Base-by-base conservation (phyloP, 2,888 invertebrate species). In the Diplolepis rosae region DNA sequence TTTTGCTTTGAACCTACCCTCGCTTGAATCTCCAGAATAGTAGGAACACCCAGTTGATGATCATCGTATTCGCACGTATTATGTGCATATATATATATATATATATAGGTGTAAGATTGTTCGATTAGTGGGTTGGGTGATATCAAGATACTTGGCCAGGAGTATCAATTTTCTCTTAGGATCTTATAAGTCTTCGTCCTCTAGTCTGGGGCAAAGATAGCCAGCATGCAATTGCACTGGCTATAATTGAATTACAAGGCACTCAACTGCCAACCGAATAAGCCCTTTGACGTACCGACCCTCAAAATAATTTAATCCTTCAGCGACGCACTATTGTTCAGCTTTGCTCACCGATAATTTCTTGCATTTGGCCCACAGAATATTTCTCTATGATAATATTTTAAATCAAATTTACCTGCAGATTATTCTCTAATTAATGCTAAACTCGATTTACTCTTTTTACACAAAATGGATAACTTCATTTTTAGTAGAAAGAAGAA, bases 251-350 rank as follows among this genome's bases (percentile, higher is more conserved):
- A 61, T 61, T 35, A 42, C 39, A n/a, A 61, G 61, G 39, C 61
- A 61, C 61, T 61, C 39, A 15, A 61, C 61, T 61, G 3, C n/a
- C n/a, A 22, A 42, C 39, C 27, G 24, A 27, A 27, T 61, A 1
- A 61, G 35, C 61, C 39, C 35, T 61, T 61, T 61, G 61, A 61
- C 61, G 39, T 61, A 9, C 24, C 39, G 61, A 61, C 61, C 61
- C 39, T 39, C 61, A 35, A 61, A 50, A 61, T 61, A 61, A 61
- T 61, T 61, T 61, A 61, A 39, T 42, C 61, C 61, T 61, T 39
- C 61, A 9, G 24, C 24, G n/a, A n/a, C 15, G n/a, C n/a, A 61
- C 24, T 61, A 61, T 13, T 24, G 61, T 39, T 61, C 61, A 61
- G 4, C 7, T 22, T 35, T 27, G 24, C 6, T 35, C 27, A 27